Percentiles rank a stretch among this genome's conserved stretches.
Evolutionary conservation across 2,888 invertebrate genomes (phyloP).

Genomic region (Lithodes maja): DNA sequence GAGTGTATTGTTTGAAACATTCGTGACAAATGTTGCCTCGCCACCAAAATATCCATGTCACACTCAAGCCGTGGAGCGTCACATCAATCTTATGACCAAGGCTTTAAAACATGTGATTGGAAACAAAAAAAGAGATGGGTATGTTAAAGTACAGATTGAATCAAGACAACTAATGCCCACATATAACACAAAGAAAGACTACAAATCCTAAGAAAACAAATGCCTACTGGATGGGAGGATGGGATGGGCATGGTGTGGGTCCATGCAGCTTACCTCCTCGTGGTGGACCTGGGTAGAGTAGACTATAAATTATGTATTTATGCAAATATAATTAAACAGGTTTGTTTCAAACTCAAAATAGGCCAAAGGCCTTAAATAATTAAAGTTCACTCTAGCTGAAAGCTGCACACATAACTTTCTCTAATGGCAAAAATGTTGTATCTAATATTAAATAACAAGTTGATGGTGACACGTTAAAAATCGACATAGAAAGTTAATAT

Average conservation of each 20-base stretch:
- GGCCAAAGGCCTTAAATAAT: neutral
- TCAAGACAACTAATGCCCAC: neutral
- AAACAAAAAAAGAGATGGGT: conserved; percentile 18
- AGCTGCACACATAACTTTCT: conserved; percentile 8
- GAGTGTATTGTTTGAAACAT: conserved; percentile 19
- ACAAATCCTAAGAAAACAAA: conserved; percentile 17
- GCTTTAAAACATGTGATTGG: conserved; percentile 19
- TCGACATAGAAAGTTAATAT: too few relatives aligned
- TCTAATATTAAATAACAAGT: neutral
- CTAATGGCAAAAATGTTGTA: neutral
- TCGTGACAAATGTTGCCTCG: conserved; percentile 13
- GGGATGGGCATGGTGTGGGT: conserved; percentile 9
- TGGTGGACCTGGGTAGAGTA: neutral
- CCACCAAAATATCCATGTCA: neutral
- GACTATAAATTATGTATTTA: neutral
- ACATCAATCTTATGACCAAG: neutral
- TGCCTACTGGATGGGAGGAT: neutral
- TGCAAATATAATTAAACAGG: neutral
- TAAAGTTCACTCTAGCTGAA: neutral
- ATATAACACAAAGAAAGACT: conserved; percentile 10
- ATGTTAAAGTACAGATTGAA: neutral
- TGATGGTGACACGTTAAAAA: too few relatives aligned
- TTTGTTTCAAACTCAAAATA: conserved; percentile 21
- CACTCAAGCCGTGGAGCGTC: neutral
- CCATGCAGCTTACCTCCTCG: conserved; percentile 22